Conservation (phyloP, 2,888 invertebrate genomes). For the Synanthedon tipuliformis region DNA sequence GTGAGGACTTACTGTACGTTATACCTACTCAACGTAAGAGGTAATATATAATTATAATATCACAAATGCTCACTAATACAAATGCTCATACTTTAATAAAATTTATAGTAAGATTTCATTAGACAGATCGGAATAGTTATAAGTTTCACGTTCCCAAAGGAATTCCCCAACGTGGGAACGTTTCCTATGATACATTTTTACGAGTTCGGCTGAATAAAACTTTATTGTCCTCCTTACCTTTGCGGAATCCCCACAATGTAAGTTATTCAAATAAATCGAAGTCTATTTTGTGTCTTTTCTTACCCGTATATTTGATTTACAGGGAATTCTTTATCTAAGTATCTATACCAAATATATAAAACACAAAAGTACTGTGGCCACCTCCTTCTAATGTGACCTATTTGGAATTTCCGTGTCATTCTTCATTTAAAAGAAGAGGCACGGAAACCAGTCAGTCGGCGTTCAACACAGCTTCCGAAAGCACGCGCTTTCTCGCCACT, state of each 20-base stretch:
- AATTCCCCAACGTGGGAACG: conserved; percentile 1
- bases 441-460: too few relatives aligned
- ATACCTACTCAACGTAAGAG: too few relatives aligned
- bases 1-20: too few relatives aligned
- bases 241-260: not conserved
- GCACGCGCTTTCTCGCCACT: too few relatives aligned
- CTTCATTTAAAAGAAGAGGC: too few relatives aligned
- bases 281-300: not conserved
- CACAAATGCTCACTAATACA: too few relatives aligned
- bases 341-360: not conserved
- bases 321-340: not conserved
- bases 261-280: not conserved
- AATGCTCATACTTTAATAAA: not conserved
- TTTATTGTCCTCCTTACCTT: conserved; percentile 8
- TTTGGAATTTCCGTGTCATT: too few relatives aligned
- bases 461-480: too few relatives aligned
- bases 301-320: not conserved
- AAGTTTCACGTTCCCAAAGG: conserved; percentile 3
- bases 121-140: not conserved
- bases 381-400: too few relatives aligned
- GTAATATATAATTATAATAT: too few relatives aligned
- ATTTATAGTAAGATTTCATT: not conserved
- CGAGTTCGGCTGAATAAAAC: conserved; percentile 10
- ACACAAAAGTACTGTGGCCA: too few relatives aligned
- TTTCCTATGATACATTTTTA: conserved; percentile 10